Base-by-base conservation (phyloP, 1,140 invertebrate species). In the Aricia agestis region DNA sequence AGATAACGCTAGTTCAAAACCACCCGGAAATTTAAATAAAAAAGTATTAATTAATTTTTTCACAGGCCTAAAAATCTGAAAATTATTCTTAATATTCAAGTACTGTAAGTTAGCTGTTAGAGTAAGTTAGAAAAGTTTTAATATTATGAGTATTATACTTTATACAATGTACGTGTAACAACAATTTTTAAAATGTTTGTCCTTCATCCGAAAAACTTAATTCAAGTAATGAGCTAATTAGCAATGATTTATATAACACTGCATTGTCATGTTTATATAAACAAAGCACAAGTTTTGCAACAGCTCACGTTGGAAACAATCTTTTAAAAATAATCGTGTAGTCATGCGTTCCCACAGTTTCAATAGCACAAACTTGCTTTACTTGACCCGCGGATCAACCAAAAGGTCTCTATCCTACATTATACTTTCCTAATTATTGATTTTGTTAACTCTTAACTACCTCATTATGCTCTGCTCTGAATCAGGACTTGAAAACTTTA, bases 381-480 rank as follows among this genome's bases (percentile, higher is more conserved):
- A 73, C 78, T 77, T 77, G 78, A 79, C 78, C 76, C 67, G 65
- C 17, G 57, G 78, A 75, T 79, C 78, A 79, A 71, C 70, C 67
- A 74, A 73, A 71, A 77, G 72, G 76, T 73, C 73, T 76, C 41
- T 68, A 59, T 74, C 19, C 18, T 68, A 36, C 57, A 57, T 59
- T 61, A n/a, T 58, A 61, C 68, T 69, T 69, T 69, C 57, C 68
- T 69, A 69, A 59, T 69, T 61, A 61, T 69, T 61, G 36, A 63
- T 61, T 69, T 69, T 25, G 18, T 42, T 63, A 17, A 59, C 58
- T 17, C 9, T 69, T 17, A 68, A 19, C 19, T 63, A 13, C 19
- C 7, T 63, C 25, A 13, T 36, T 41, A 17, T 63, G 36, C 58
- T 52, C 1, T 52, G 45, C 9, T 36, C 9, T 36, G 6, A 36